Percentiles rank a stretch among this genome's conserved stretches.
phyloP scores from a whole-genome alignment of 2,113 vertebrate genomes.

The Plecturocebus donacophilus region DNA sequence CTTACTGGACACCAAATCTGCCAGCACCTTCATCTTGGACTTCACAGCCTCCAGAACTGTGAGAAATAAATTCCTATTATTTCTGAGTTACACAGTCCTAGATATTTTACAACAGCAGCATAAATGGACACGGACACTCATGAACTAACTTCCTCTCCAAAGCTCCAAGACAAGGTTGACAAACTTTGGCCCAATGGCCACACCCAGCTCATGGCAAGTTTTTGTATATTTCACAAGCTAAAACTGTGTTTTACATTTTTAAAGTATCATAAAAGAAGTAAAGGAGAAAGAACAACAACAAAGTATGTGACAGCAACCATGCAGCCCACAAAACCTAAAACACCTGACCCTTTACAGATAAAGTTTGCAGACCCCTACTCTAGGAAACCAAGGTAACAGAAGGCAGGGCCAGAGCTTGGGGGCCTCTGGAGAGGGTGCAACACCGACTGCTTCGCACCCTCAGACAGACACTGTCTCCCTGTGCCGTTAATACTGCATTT shows the following conservation, averaged over 20 bases:
- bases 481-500: not conserved
- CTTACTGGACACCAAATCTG: not conserved
- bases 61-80: not conserved
- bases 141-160: not conserved
- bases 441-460: not conserved
- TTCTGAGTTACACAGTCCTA: not conserved
- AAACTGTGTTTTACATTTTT: not conserved
- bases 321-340: not conserved
- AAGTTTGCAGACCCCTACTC: not conserved
- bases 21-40: not conserved
- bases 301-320: not conserved
- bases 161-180: no score
- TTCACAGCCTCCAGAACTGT: not conserved
- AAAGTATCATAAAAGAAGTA: not conserved
- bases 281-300: not conserved
- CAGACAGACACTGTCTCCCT: not conserved
- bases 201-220: rapidly evolving
- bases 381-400: not conserved
- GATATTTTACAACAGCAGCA: not conserved
- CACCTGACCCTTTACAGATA: not conserved
- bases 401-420: rapidly evolving
- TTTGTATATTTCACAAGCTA: not conserved
- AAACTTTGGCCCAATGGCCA: not conserved
- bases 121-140: no score
- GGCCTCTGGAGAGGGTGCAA: not conserved